Base-by-base conservation (phyloP, 2,797 vertebrate genomes). In the Valencia hispanica region DNA sequence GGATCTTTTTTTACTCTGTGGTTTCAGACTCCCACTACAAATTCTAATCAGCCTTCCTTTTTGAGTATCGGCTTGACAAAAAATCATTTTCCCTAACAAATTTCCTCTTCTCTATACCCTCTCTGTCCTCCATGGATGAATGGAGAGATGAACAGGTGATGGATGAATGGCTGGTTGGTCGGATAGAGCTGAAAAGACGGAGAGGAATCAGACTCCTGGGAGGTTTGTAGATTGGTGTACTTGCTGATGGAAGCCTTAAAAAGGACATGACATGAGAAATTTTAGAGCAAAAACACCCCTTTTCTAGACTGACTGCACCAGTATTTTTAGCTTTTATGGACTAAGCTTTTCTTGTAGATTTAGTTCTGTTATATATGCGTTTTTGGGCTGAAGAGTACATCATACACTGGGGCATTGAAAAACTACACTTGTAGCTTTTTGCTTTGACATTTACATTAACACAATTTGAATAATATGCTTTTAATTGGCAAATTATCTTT, bases 201-300 rank as follows among this genome's bases (percentile, higher is more conserved):
- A 84, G 91, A 90, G 86, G 77, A 85, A 92, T 91, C 18, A 59
- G 83, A 88, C 90, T 79, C 83, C 39, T 22, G 90, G 86, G 92
- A 90, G 81, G 30, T 68, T 68, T 74, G 81, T 65, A 75, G 85
- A 86, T 86, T 79, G 84, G 81, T 84, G 85, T 87, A 88, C 84
- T 86, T 90, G 92, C 93, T 92, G 91, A 93, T 89, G 90, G 87
- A 88, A 70, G 91, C 90, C n/a, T 91, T 87, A 86, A 93, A 93
- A 91, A 91, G 86, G 89, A 93, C 89, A 88, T 72, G 87, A 86
- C 76, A 68, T 1, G 43, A 83, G 77, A 88, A 87, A 71, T 82
- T 88, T 85, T 45, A 74, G 63, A 81, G 72, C 71, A 72, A 70
- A 85, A 68, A 32, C 34, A 15, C 25, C 0, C 71, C 59, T 77